Base-by-base conservation (phyloP, 2,888 invertebrate species). In the Temnothorax unifasciatus region DNA sequence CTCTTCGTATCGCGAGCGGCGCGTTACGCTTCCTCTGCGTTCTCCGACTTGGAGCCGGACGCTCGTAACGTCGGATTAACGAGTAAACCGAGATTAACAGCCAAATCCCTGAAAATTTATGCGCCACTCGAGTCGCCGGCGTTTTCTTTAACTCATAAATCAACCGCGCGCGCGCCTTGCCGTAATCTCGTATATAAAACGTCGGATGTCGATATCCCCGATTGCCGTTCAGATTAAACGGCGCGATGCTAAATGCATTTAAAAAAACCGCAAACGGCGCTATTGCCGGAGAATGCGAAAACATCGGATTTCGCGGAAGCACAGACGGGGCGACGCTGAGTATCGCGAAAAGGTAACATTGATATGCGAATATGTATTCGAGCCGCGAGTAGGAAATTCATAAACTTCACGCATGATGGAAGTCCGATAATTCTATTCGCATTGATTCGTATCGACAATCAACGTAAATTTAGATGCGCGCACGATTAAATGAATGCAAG, bases 1-100 rank as follows among this genome's bases (percentile, higher is more conserved):
- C 61, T 66, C 69, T 71, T 74, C 74, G 66, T 82, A 82, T 85
- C 71, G 68, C 76, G 82, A 66, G 79, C 71, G 82, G 73, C 74
- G 74, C 77, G 73, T 79, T 77, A 18, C 57, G n/a, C 54, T 13
- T 47, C 54, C 54, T 68, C 77, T 21, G n/a, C n/a, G 57, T 34
- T 41, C 59, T 71, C 79, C 38, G 79, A 71, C 79, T 79, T 47
- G 52, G 29, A 47, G 59, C 21, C n/a, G 34, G 50, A 50, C 18
- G 59, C 59, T 71, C 71, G 79, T 71, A 71, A 81, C 59, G 59
- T 38, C 38, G 71, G 79, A 81, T 81, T 81, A 81, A 71, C 71
- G 71, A 79, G 34, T 71, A 69, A 69, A 59, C 57, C 69, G 57
- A 79, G 71, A 79, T 79, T 79, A 71, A 71, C 71, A 79, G 38